Base-by-base conservation (phyloP, 1,140 invertebrate genomes). In the Micrasema minimum region DNA sequence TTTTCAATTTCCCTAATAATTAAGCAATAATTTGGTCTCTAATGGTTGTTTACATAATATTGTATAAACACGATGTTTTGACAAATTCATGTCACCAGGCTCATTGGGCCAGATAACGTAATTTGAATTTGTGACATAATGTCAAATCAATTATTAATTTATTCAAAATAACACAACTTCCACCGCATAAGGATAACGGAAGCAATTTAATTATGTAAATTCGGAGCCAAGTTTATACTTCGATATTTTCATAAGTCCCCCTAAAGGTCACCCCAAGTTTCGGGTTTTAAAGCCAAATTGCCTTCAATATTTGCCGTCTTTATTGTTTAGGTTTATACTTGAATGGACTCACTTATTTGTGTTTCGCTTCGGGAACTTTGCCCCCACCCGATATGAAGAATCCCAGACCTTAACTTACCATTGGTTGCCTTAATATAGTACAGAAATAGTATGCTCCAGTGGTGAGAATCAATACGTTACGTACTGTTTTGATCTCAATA, bases 111-210 rank as follows among this genome's bases (percentile, higher is more conserved):
- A 31, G 26, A 31, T 7, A 31, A 48, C 20, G 1, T 59, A 38
- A 10, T 59, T 59, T 22, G 16, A 59, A 38, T 59, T 59, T 38
- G 22, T 5, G 55, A 11, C 35, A 59, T 59, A 59, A 59, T 59
- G 55, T 59, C 55, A 59, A 59, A 59, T 59, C 55, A 59, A 59
- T 59, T 59, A 59, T 59, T 59, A 59, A 59, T 59, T 59, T 59
- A 59, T 59, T 59, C 55, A 59, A 59, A 59, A 41, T 59, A 38
- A 41, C 55, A 59, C 18, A 59, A 59, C 55, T 59, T 59, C 10
- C n/a, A 20, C 55, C 55, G 55, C 55, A 41, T 23, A 20, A 41
- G 16, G 35, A 20, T 59, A 23, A 23, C 55, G 55, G 55, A 59
- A 59, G 55, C 55, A 59, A 59, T 59, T 59, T 41, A 59, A 59